A percentile compares a stretch with the other conserved stretches of the same genome.
phyloP scores from a whole-genome alignment of 2,888 invertebrate genomes.

The Perdita meconis region DNA sequence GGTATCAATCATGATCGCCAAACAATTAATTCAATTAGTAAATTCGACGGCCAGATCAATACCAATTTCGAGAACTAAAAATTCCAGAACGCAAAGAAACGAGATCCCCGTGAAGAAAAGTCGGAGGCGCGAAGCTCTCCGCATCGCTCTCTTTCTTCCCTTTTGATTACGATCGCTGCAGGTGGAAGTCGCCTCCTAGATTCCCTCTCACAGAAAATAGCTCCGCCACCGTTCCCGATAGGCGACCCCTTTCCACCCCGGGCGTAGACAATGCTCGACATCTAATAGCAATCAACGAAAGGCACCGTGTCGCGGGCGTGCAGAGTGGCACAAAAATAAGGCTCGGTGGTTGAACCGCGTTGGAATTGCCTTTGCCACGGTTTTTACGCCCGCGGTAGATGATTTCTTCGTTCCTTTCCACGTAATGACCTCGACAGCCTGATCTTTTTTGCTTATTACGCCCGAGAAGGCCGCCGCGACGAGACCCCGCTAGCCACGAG shows the following conservation, averaged over 20 bases:
- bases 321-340: constrained; percentile 69
- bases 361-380: constrained; percentile 79
- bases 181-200: constrained; percentile 1
- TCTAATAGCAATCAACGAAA: constrained; percentile 42
- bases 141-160: neutral
- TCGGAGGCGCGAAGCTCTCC: neutral
- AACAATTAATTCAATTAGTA: neutral
- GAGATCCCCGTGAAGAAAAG: constrained; percentile 8
- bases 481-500: constrained; percentile 42
- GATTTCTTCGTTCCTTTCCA: constrained; percentile 78
- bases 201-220: constrained; percentile 22
- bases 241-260: constrained; percentile 22
- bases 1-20: no score
- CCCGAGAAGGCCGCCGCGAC: constrained; percentile 65
- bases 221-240: constrained; percentile 48
- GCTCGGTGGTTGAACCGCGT: constrained; percentile 70
- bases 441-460: constrained; percentile 79
- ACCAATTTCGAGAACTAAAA: constrained; percentile 5
- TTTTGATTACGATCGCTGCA: constrained; percentile 15
- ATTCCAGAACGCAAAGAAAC: neutral
- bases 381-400: constrained; percentile 79
- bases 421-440: constrained; percentile 76
- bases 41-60: neutral
- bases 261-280: constrained; percentile 58
- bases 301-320: constrained; percentile 43